phyloP scores from a whole-genome alignment of 2,113 vertebrate genomes.

The Suricata suricatta region DNA sequence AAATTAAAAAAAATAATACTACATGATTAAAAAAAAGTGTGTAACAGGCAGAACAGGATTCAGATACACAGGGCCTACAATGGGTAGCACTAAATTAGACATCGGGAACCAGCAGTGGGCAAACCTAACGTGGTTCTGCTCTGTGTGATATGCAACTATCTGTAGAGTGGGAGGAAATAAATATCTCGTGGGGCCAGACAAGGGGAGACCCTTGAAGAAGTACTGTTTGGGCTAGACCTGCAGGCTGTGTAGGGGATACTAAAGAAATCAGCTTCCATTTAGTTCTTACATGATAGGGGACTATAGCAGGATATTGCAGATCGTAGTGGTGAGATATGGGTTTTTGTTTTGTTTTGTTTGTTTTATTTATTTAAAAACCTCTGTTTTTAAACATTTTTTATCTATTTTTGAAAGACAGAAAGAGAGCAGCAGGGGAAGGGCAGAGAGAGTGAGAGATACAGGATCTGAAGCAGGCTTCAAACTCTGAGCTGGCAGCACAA shows the following conservation, averaged over 20 bases:
- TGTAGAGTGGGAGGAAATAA: too few species aligned
- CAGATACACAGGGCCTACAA: neutral
- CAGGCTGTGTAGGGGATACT: neutral
- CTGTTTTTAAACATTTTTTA: too few species aligned
- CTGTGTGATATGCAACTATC: fast-evolving
- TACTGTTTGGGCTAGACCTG: neutral
- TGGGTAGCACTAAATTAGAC: neutral
- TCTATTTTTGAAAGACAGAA: too few species aligned
- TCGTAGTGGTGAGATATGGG: neutral
- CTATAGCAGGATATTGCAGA: neutral
- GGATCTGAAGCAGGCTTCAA: too few species aligned
- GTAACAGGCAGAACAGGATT: neutral
- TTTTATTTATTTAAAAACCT: too few species aligned
- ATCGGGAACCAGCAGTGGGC: fast-evolving
- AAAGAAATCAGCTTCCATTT: neutral
- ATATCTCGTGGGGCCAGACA: neutral
- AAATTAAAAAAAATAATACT: too few species aligned
- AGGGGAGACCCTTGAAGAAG: neutral
- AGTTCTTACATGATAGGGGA: neutral
- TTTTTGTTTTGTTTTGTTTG: neutral
- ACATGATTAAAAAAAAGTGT: neutral
- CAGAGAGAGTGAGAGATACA: too few species aligned
- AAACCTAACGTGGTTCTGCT: neutral
- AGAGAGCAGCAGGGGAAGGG: too few species aligned
- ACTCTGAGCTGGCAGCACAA: too few species aligned